phyloP scores from a whole-genome alignment of 2,113 vertebrate genomes.

The Hyperopisus bebe region DNA sequence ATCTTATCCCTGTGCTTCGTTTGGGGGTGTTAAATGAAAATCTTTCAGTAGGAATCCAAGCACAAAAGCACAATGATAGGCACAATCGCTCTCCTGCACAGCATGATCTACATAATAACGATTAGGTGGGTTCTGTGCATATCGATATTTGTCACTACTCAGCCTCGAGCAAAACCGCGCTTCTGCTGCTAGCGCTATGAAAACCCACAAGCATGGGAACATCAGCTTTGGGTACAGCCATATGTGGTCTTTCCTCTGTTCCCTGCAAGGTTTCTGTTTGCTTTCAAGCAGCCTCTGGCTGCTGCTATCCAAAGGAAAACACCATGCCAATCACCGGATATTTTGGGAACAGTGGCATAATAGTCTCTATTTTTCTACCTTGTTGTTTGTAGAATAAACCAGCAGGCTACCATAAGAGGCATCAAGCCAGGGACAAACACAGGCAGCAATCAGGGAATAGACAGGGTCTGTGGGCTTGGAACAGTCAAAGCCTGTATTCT shows the following conservation, averaged over 20 bases:
- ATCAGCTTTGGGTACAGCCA: neutral
- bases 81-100: neutral
- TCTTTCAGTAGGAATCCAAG: neutral
- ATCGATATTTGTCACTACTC: neutral
- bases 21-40: neutral
- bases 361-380: neutral
- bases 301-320: neutral
- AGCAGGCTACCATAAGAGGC: neutral
- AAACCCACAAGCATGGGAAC: neutral
- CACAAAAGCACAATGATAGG: neutral
- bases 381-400: constrained; percentile 4
- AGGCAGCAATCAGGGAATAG: neutral
- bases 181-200: neutral
- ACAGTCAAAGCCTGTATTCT: neutral
- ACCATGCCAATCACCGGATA: constrained; percentile 6
- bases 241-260: neutral
- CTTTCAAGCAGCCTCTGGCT: neutral
- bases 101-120: neutral
- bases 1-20: neutral
- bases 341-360: constrained; percentile 4
- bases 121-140: neutral
- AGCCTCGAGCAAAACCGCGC: neutral
- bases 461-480: neutral
- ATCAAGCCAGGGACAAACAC: neutral
- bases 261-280: neutral